Conservation (phyloP, 2,888 invertebrate genomes). For the Panzeria rudis region DNA sequence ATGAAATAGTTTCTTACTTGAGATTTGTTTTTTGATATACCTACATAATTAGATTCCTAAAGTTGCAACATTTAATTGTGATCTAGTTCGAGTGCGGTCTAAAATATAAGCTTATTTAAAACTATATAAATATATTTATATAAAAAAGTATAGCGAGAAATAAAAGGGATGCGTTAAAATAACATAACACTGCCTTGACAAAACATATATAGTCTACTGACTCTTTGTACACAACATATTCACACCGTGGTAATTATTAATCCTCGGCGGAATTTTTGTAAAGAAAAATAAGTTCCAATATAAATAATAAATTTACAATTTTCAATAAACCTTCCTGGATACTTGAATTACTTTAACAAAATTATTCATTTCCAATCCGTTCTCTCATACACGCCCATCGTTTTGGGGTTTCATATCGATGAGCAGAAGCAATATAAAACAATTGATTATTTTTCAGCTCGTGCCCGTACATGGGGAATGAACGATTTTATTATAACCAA, state of each 20-base stretch:
- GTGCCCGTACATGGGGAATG: slow-evolving; percentile 8
- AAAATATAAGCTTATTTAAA: no score
- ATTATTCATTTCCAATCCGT: slow-evolving; percentile 12
- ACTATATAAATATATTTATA: no score
- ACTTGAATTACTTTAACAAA: slow-evolving; percentile 18
- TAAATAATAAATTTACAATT: not conserved
- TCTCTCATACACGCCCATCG: not conserved
- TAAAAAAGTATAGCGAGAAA: no score
- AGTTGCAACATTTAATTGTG: not conserved
- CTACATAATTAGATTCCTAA: not conserved
- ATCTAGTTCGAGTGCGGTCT: no score
- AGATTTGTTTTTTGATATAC: not conserved
- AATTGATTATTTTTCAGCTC: slow-evolving; percentile 54
- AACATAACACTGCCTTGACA: no score
- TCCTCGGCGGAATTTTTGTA: not conserved
- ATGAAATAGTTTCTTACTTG: slow-evolving; percentile 9
- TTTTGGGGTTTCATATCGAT: slow-evolving; percentile 40
- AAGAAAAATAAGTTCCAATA: not conserved
- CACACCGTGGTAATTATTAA: not conserved
- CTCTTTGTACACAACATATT: not conserved
- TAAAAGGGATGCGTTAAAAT: no score
- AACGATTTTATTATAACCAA: slow-evolving; percentile 47
- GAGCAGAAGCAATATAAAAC: slow-evolving; percentile 48
- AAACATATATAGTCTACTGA: not conserved
- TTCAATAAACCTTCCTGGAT: not conserved